Conservation (phyloP, 2,888 invertebrate species). For the Eupithecia insigniata region DNA sequence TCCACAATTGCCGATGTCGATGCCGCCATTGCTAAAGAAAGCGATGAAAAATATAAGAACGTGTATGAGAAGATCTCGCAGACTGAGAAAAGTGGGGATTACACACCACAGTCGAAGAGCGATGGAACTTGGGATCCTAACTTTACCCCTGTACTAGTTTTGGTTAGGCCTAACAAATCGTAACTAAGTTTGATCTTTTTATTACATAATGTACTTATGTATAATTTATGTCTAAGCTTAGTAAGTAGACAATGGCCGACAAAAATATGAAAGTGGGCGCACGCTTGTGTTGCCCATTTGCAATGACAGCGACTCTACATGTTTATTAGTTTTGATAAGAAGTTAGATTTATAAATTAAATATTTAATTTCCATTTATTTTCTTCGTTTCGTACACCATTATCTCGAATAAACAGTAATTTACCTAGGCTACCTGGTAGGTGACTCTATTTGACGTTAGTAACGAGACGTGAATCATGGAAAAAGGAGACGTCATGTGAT, state of each 20-base stretch:
- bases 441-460: no score
- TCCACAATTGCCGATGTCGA: constrained; percentile 65
- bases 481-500: no score
- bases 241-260: not conserved
- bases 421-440: no score
- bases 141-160: constrained; percentile 67
- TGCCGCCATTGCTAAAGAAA: constrained; percentile 55
- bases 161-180: constrained; percentile 59
- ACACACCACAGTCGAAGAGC: constrained; percentile 62
- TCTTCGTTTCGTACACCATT: not conserved
- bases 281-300: constrained; percentile 1
- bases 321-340: not conserved
- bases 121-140: constrained; percentile 73
- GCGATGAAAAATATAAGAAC: constrained; percentile 63
- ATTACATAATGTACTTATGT: no score
- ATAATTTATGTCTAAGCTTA: not conserved
- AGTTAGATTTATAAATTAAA: not conserved
- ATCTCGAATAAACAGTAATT: no score
- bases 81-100: constrained; percentile 65
- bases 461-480: no score
- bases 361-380: no score
- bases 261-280: not conserved
- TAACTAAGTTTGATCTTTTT: not conserved
- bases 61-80: constrained; percentile 67
- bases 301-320: not conserved